Evolutionary conservation across 2,888 invertebrate species (phyloP).

Genomic region (Escarpia spicata): DNA sequence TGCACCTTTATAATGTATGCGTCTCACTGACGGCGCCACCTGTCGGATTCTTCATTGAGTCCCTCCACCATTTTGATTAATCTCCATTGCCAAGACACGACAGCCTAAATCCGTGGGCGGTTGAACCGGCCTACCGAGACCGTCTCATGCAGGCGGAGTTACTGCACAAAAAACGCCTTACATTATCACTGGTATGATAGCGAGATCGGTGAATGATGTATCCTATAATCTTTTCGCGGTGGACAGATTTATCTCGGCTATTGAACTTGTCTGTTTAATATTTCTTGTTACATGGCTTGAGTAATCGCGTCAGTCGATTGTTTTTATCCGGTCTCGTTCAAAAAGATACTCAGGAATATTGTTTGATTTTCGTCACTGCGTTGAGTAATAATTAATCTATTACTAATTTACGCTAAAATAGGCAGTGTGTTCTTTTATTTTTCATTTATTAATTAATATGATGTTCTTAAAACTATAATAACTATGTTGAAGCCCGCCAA

Average conservation of each 20-base stretch:
- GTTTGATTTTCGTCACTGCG: background rate
- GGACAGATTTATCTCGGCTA: constrained; percentile 3
- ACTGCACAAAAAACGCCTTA: background rate
- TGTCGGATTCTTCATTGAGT: background rate
- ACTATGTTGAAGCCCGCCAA: too few relatives aligned
- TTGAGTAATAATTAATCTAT: background rate
- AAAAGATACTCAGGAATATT: background rate
- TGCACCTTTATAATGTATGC: too few relatives aligned
- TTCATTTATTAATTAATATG: too few relatives aligned
- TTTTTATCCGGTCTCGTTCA: background rate
- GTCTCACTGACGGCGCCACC: background rate
- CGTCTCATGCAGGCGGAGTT: background rate
- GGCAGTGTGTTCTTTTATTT: too few relatives aligned
- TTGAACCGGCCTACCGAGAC: background rate
- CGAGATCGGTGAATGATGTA: constrained; percentile 7
- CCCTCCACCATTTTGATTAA: background rate
- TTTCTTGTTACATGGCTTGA: background rate
- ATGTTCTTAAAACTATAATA: too few relatives aligned
- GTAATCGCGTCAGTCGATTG: background rate
- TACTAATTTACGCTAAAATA: too few relatives aligned
- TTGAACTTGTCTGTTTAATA: constrained; percentile 13
- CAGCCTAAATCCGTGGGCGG: background rate
- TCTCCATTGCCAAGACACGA: background rate
- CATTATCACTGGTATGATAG: background rate
- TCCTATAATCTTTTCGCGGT: constrained; percentile 4